Conservation (phyloP, 2,797 vertebrate genomes). For the Hippocampus kuda region DNA sequence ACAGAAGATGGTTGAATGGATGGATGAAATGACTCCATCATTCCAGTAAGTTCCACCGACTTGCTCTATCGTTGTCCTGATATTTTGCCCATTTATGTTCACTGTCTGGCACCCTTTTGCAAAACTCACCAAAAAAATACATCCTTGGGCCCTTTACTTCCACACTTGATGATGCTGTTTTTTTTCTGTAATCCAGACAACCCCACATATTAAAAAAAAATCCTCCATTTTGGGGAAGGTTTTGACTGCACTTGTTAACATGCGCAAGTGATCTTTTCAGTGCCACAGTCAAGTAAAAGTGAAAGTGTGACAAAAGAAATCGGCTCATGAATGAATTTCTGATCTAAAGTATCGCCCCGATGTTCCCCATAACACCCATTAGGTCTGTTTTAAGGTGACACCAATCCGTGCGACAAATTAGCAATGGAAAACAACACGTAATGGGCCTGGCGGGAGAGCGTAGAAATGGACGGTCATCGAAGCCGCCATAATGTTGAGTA, state of each 20-base stretch:
- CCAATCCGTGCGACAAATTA: slow-evolving; percentile 78
- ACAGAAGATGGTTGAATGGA: no score
- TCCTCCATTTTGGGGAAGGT: background rate
- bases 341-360: slow-evolving; percentile 21
- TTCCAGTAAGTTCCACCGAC: no score
- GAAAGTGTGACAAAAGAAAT: slow-evolving; percentile 18
- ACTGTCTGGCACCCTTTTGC: no score
- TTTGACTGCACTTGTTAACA: slow-evolving; percentile 3
- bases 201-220: background rate
- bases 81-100: no score
- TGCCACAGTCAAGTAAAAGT: slow-evolving; percentile 6
- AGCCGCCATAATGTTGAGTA: slow-evolving; percentile 88
- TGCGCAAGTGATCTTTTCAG: background rate
- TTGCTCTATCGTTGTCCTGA: no score
- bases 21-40: no score
- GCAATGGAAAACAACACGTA: slow-evolving; percentile 83
- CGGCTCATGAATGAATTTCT: slow-evolving; percentile 26
- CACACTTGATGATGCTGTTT: no score
- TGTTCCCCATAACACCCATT: slow-evolving; percentile 28
- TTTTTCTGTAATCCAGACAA: background rate
- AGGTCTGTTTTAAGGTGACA: slow-evolving; percentile 66
- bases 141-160: no score
- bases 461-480: slow-evolving; percentile 83
- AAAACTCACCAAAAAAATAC: no score
- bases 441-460: slow-evolving; percentile 76